Evolutionary conservation across 30 jellyfish, hydroid and myxozoan genomes (phyloP), one percentile per base, ranked within the genome.

Genomic region (Aurelia sp.): DNA sequence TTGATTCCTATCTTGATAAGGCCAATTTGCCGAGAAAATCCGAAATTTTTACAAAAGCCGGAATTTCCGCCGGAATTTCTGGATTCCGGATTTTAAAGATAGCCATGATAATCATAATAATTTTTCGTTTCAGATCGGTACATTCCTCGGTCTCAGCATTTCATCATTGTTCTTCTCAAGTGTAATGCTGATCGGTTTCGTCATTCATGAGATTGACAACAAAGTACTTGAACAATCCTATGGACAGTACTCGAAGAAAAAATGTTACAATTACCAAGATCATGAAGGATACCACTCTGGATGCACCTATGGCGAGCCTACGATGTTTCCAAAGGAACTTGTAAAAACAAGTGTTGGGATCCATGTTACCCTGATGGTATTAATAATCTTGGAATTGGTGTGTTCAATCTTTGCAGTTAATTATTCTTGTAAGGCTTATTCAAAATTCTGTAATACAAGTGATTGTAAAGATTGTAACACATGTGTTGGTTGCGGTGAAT

Each of bases 401-500:
- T 63, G 76, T 65, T 77, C 88, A 0, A 59, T 77, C 3, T 51
- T 62, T 5, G 72, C 88, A 30, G 47, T 77, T 59, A 63, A 24
- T 3, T 57, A 19, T 44, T 77, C 88, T 17, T 77, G 88, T 78
- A 77, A 35, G 67, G 77, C 88, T 4, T 77, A 77, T 41, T 77
- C 78, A 20, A 77, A 77, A 59, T 77, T 64, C 55, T 77, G 88
- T n/a, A 77, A 33, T 40, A 77, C 88, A 35, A 55, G 88, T 51
- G 15, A 55, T 16, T 40, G 38, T 35, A 19, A 13, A 4, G 88
- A 77, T 67, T 30, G 78, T 48, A 4, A 69, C 22, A 41, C 77
- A 0, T 77, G 88, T 22, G 63, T 77, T 55, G 88, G 88, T 27
- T 77, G 88, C 40, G 61, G 77, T 59, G 88, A 77, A 59, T 77